Conservation (phyloP, 2,888 invertebrate genomes). For the Eugnorisma glareosa region DNA sequence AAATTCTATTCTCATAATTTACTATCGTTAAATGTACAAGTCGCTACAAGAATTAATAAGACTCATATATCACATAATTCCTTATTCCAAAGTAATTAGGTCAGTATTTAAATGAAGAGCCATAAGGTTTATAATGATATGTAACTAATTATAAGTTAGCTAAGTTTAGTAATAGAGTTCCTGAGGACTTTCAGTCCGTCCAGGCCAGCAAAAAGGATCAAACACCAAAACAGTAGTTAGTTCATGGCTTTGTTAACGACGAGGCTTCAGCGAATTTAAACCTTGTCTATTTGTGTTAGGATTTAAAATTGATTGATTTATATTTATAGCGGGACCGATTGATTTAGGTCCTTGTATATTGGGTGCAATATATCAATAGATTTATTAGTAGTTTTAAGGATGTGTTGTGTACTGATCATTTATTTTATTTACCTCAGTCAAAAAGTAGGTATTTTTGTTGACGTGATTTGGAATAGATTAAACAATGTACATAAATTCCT, state of each 20-base stretch:
- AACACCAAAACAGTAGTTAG: constrained; percentile 90
- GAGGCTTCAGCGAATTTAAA: constrained; percentile 77
- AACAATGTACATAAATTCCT: constrained; percentile 51
- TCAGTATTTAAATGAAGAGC: constrained; percentile 18
- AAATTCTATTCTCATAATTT: neutral
- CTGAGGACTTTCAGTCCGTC: constrained; percentile 88
- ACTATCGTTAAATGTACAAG: neutral
- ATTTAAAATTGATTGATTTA: constrained; percentile 28
- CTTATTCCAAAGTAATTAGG: constrained; percentile 14
- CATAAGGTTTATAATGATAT: constrained; percentile 6
- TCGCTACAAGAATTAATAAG: neutral
- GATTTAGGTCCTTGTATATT: constrained; percentile 38
- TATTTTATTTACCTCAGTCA: constrained; percentile 1
- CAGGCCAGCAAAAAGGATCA: constrained; percentile 87
- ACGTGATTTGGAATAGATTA: constrained; percentile 6
- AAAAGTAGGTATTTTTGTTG: neutral
- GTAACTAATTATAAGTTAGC: constrained; percentile 54
- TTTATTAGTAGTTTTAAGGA: constrained; percentile 26
- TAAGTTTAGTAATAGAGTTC: constrained; percentile 83
- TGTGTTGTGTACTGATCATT: constrained; percentile 14
- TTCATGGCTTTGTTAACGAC: constrained; percentile 74
- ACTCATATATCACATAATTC: constrained; percentile 11
- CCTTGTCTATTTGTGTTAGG: constrained; percentile 11
- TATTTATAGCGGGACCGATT: constrained; percentile 22
- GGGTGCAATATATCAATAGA: constrained; percentile 46